Conservation (phyloP, 2,888 invertebrate genomes). For the Agelastica alni region DNA sequence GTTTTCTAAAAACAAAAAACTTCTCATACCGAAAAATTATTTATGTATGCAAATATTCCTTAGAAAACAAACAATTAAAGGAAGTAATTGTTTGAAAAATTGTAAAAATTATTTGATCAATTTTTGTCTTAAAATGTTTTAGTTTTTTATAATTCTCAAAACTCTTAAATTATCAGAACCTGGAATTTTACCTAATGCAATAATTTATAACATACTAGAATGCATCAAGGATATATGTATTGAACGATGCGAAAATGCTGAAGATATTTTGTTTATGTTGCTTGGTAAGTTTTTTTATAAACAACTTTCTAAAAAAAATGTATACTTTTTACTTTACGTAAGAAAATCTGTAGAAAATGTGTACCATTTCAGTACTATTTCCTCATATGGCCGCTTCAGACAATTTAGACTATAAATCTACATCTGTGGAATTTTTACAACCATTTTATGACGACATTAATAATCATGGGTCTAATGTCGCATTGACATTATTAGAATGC, state of each 20-base stretch:
- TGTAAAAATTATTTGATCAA: no score
- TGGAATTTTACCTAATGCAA: conserved; percentile 38
- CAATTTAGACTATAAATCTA: conserved; percentile 26
- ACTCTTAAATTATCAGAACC: conserved; percentile 42
- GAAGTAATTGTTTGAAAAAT: no score
- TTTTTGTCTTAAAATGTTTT: no score
- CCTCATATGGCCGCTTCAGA: conserved; percentile 38
- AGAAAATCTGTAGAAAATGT: no score
- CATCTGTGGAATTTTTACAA: conserved; percentile 39
- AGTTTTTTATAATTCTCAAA: no score
- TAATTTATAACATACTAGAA: conserved; percentile 44
- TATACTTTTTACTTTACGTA: no score
- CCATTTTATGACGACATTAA: conserved; percentile 43
- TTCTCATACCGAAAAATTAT: no score
- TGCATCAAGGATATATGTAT: conserved; percentile 48
- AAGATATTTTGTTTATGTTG: conserved; percentile 47
- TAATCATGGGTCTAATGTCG: conserved; percentile 53
- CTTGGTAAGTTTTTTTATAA: conserved; percentile 34
- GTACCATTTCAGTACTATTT: conserved; percentile 43
- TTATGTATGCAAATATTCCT: no score
- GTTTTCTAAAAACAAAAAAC: no score
- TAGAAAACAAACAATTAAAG: no score
- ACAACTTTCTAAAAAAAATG: no score
- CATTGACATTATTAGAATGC: conserved; percentile 54
- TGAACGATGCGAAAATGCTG: conserved; percentile 46